Conservation (phyloP, 2,888 invertebrate species). For the Lasioglossum leucozonium region DNA sequence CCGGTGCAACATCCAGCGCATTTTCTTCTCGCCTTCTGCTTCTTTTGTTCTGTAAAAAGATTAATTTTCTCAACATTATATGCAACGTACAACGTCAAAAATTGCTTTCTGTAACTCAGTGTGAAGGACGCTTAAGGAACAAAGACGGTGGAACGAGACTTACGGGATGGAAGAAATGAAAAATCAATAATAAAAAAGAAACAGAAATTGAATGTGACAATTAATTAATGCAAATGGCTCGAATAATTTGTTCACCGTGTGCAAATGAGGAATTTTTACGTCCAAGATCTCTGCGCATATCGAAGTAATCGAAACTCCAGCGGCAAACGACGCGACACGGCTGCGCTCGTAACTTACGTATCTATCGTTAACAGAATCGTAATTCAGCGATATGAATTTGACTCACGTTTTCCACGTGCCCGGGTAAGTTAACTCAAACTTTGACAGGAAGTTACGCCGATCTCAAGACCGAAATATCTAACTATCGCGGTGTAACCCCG, state of each 20-base stretch:
- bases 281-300: background rate
- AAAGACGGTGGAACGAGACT: background rate
- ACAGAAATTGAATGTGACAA: background rate
- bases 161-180: background rate
- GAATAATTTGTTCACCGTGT: background rate
- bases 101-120: background rate
- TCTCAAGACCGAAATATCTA: conserved; percentile 55
- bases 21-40: background rate
- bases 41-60: too few species aligned
- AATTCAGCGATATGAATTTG: conserved; percentile 40
- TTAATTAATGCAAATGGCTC: background rate
- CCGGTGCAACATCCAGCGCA: background rate
- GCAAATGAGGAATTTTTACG: background rate
- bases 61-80: too few species aligned
- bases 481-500: conserved; percentile 45
- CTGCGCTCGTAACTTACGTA: background rate
- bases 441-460: conserved; percentile 55
- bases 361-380: background rate
- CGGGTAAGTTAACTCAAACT: conserved; percentile 50
- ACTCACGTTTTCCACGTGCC: conserved; percentile 44
- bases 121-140: background rate
- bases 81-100: too few species aligned
- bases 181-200: background rate
- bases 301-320: background rate
- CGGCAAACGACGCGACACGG: too few species aligned